Conservation (phyloP, 1,140 invertebrate species). For the Battus philenor region DNA sequence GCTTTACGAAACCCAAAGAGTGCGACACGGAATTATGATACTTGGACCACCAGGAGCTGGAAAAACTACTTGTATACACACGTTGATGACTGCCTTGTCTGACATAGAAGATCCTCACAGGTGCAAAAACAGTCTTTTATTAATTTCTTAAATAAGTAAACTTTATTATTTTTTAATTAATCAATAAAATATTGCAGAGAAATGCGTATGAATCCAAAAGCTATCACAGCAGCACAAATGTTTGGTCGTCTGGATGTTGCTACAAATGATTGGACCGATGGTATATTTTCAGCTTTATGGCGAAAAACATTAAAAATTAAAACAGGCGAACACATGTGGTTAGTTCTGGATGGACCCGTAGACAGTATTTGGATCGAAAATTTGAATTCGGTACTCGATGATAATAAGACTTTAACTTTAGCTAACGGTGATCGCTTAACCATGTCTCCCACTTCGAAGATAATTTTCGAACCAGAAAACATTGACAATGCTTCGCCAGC, state of each 20-base stretch:
- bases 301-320: conserved; percentile 94
- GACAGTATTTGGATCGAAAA: conserved; percentile 99
- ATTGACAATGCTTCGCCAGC: conserved; percentile 98
- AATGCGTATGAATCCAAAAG: conserved; percentile 99
- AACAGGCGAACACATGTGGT: conserved; percentile 91
- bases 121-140: conserved; percentile 67
- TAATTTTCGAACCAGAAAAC: conserved; percentile 97
- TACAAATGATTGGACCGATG: conserved; percentile 99
- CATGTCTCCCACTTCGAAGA: conserved; percentile 95
- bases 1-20: conserved; percentile 96
- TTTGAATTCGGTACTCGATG: conserved; percentile 96
- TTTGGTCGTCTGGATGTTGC: conserved; percentile 96
- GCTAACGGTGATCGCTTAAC: conserved; percentile 95
- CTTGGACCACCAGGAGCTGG: conserved; percentile 97
- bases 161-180: conserved; percentile 3
- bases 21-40: conserved; percentile 97
- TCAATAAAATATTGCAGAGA: conserved; percentile 78
- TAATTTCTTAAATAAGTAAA: background rate
- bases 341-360: conserved; percentile 96
- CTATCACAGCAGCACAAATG: conserved; percentile 98
- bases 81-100: conserved; percentile 94
- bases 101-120: conserved; percentile 89
- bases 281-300: conserved; percentile 98
- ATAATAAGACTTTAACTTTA: conserved; percentile 95
- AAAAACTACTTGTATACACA: conserved; percentile 96